Conservation (phyloP, 2,888 invertebrate species). For the Rhorus exstirpatorius region DNA sequence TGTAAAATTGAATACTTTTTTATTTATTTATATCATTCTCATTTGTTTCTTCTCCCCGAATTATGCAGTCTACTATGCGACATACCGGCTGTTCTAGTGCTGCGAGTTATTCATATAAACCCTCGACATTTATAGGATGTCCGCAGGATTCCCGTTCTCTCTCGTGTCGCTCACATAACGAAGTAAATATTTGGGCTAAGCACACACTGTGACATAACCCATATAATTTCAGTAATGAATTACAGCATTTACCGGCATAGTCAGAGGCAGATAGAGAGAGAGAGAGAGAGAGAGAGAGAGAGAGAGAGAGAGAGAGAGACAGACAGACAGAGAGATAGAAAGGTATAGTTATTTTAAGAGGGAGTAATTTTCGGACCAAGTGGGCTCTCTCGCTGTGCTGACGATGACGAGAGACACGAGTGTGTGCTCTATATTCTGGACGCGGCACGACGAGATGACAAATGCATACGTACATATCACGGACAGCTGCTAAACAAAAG, state of each 20-base stretch:
- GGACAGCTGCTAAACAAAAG: neutral
- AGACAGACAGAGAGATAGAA: neutral
- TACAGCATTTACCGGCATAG: slow-evolving; percentile 24
- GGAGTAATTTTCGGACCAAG: slow-evolving; percentile 20
- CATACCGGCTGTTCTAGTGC: neutral
- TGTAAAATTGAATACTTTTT: too few species aligned
- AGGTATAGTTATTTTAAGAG: neutral
- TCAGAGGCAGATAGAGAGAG: slow-evolving; percentile 2
- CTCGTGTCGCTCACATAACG: slow-evolving; percentile 64
- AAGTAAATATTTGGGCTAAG: slow-evolving; percentile 71
- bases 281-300: neutral
- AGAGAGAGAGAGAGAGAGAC: neutral
- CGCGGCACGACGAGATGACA: slow-evolving; percentile 19
- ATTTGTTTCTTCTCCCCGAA: neutral
- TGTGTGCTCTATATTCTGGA: slow-evolving; percentile 19
- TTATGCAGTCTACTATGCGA: neutral
- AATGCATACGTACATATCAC: neutral
- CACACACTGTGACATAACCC: slow-evolving; percentile 62
- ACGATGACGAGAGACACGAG: slow-evolving; percentile 22
- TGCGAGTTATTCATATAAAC: slow-evolving; percentile 44
- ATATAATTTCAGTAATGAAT: slow-evolving; percentile 49
- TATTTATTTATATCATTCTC: neutral
- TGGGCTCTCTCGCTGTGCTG: neutral
- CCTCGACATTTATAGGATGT: slow-evolving; percentile 20
- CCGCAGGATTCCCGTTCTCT: slow-evolving; percentile 5